Conservation (phyloP, 2,888 invertebrate species). For the Matsumyia berberina region DNA sequence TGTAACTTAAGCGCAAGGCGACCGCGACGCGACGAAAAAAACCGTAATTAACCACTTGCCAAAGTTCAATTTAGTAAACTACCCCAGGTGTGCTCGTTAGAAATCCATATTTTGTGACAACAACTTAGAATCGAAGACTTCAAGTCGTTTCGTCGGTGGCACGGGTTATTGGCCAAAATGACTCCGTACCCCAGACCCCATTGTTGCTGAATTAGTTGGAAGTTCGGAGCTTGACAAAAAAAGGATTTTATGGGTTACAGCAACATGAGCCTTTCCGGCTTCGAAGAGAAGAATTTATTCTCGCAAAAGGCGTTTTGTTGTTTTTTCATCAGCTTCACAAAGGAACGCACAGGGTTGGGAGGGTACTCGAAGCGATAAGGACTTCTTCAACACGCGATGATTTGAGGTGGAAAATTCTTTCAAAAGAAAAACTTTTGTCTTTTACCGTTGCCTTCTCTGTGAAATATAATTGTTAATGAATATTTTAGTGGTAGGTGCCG, state of each 20-base stretch:
- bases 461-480: conserved; percentile 55
- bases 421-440: conserved; percentile 25
- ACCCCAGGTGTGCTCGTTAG: not conserved
- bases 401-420: conserved; percentile 55
- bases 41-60: conserved; percentile 64
- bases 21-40: conserved; percentile 5
- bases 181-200: too few species aligned
- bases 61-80: conserved; percentile 38
- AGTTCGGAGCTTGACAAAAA: not conserved
- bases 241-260: conserved; percentile 46
- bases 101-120: conserved; percentile 29
- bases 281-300: conserved; percentile 33
- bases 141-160: too few species aligned
- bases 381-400: conserved; percentile 54
- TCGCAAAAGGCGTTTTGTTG: conserved; percentile 54
- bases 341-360: not conserved
- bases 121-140: conserved; percentile 17
- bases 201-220: too few species aligned
- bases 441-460: conserved; percentile 1
- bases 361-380: not conserved
- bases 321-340: conserved; percentile 11
- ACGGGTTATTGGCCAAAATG: too few species aligned
- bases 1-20: not conserved
- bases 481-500: conserved; percentile 49
- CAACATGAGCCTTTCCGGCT: conserved; percentile 34